Evolutionary conservation across 2,888 invertebrate genomes (phyloP).

Genomic region (Eledone cirrhosa): DNA sequence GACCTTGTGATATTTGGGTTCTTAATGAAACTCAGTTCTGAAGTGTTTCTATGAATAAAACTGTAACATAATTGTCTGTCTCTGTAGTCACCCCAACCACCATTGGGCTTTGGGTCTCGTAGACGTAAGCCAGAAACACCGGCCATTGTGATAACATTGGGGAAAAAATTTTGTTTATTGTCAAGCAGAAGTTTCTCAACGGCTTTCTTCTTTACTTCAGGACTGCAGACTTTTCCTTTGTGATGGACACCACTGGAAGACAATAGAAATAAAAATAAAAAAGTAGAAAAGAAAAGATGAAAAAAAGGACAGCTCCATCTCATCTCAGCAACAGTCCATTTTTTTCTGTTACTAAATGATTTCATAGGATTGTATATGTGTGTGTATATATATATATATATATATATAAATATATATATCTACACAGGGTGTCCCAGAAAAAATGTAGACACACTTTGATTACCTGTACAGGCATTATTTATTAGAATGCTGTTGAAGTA

Average conservation of each 20-base stretch:
- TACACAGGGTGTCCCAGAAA: no score
- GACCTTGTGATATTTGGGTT: slow-evolving; percentile 15
- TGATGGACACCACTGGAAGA: slow-evolving; percentile 90
- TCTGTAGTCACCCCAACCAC: slow-evolving; percentile 96
- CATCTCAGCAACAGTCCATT: no score
- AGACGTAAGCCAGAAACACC: slow-evolving; percentile 72
- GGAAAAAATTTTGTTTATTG: slow-evolving; percentile 68
- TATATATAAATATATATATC: no score
- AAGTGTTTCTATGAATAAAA: slow-evolving; percentile 42
- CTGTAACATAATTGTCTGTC: slow-evolving; percentile 81
- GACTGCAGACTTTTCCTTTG: slow-evolving; percentile 74
- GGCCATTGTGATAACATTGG: slow-evolving; percentile 65
- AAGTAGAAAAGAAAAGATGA: not conserved
- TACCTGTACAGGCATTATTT: no score
- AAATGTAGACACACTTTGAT: no score
- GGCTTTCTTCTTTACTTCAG: slow-evolving; percentile 55
- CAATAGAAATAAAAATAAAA: slow-evolving; percentile 37
- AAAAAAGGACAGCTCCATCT: no score
- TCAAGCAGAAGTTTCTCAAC: slow-evolving; percentile 62
- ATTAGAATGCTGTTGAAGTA: no score
- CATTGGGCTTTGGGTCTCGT: slow-evolving; percentile 74
- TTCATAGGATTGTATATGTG: no score
- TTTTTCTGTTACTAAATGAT: no score
- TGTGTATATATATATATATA: no score
- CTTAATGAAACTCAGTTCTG: slow-evolving; percentile 1